These are phyloP conservation scores for Athrips mouffetella DNA, from an alignment of 2,888 invertebrate species.

Conservation along the genomic window DNA sequence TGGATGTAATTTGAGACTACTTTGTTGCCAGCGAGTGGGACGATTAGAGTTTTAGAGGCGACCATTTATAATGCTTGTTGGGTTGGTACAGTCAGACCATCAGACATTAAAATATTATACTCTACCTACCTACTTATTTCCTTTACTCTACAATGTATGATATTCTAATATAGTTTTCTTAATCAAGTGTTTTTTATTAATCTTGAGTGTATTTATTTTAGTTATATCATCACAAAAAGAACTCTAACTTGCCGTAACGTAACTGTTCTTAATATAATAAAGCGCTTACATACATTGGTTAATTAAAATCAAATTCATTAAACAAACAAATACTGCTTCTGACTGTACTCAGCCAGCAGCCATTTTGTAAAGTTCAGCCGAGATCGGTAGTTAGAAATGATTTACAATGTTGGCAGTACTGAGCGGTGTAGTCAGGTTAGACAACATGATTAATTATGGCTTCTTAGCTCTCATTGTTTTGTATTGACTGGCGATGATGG, in stretches of 20 bases:
- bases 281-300: no score
- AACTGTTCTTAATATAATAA: neutral
- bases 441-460: slow-evolving; percentile 61
- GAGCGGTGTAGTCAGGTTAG: slow-evolving; percentile 33
- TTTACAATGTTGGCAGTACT: slow-evolving; percentile 50
- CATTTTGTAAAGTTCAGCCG: slow-evolving; percentile 52
- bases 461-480: slow-evolving; percentile 37
- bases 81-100: slow-evolving; percentile 41
- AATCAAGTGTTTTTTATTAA: no score
- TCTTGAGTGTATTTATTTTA: no score
- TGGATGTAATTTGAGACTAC: slow-evolving; percentile 75
- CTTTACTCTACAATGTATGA: no score
- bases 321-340: neutral
- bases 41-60: slow-evolving; percentile 60
- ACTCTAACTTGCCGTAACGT: no score
- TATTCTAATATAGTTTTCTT: no score
- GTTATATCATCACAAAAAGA: no score
- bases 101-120: slow-evolving; percentile 3
- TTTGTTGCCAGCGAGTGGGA: slow-evolving; percentile 63
- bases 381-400: slow-evolving; percentile 61
- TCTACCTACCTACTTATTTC: no score
- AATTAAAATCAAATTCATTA: no score
- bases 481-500: slow-evolving; percentile 5
- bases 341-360: slow-evolving; percentile 34
- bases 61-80: slow-evolving; percentile 57